Conservation (phyloP, 2,797 vertebrate species). For the Sciaenops ocellatus region DNA sequence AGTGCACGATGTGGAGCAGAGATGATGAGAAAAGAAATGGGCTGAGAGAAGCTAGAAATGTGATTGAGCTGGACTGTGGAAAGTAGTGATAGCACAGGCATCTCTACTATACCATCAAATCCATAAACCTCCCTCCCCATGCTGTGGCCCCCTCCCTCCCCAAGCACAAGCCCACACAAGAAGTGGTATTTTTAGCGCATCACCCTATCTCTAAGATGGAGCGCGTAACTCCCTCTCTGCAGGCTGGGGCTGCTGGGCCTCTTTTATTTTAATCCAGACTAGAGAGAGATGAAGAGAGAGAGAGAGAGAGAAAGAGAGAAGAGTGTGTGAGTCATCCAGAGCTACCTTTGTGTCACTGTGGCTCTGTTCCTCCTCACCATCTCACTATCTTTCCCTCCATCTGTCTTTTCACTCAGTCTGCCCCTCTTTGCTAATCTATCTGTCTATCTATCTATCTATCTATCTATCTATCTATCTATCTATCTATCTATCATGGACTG, state of each 20-base stretch:
- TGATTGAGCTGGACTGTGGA: conserved; percentile 24
- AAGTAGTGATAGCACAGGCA: conserved; percentile 22
- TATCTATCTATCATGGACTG: conserved; percentile 16
- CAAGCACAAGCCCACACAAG: conserved; percentile 79
- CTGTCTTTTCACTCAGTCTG: conserved; percentile 46
- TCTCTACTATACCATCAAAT: conserved; percentile 70
- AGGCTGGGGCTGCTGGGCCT: conserved; percentile 83
- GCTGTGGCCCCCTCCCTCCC: conserved; percentile 51
- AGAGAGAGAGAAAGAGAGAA: conserved; percentile 39
- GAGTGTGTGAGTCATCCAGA: conserved; percentile 84
- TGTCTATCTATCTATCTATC: conserved; percentile 17
- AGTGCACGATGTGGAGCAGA: conserved; percentile 24
- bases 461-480: conserved; percentile 20
- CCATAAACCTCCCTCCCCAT: conserved; percentile 69
- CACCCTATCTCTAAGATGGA: conserved; percentile 85
- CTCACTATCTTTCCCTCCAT: conserved; percentile 67
- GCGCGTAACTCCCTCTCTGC: conserved; percentile 84
- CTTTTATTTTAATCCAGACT: conserved; percentile 89
- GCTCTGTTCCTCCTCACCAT: conserved; percentile 69
- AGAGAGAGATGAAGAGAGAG: conserved; percentile 71
- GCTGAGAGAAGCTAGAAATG: conserved; percentile 26
- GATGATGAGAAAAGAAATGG: conserved; percentile 27
- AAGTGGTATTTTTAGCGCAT: conserved; percentile 86
- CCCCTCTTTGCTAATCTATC: conserved; percentile 30
- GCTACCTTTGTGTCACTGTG: conserved; percentile 85